Conservation (phyloP, 2,797 vertebrate species). For the Ara ararauna region DNA sequence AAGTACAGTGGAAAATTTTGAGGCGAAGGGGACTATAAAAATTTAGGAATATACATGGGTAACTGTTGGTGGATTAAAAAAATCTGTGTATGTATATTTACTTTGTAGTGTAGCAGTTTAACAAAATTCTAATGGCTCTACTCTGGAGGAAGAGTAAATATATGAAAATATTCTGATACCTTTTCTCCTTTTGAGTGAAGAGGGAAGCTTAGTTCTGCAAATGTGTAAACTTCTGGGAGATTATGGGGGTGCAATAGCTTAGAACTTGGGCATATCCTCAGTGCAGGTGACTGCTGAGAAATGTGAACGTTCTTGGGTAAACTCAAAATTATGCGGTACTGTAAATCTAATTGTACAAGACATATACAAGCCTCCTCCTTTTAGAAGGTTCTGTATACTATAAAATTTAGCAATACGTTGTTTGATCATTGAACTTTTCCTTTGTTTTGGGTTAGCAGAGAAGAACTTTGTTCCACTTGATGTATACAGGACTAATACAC, state of each 20-base stretch:
- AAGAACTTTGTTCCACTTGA: not conserved
- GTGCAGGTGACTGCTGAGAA: not conserved
- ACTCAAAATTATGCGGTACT: not conserved
- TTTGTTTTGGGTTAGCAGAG: conserved; percentile 23
- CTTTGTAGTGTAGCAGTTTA: not conserved
- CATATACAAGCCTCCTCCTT: not conserved
- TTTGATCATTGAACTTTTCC: not conserved
- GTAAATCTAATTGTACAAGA: not conserved
- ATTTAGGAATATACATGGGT: not conserved
- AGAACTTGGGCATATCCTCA: not conserved
- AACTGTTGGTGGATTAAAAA: not conserved
- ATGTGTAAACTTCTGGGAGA: not conserved
- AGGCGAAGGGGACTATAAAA: not conserved
- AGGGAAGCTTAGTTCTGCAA: not conserved
- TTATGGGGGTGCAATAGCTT: not conserved
- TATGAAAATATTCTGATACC: not conserved
- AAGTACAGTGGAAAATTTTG: not conserved
- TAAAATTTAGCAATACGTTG: not conserved
- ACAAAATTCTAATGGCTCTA: not conserved
- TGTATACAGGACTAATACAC: not conserved
- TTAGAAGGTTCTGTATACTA: not conserved
- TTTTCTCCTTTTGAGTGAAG: not conserved
- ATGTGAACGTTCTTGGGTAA: not conserved
- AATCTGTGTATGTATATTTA: not conserved
- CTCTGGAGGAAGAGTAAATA: not conserved